phyloP scores from a whole-genome alignment of 1,140 invertebrate species.

The Habropoda laboriosa region DNA sequence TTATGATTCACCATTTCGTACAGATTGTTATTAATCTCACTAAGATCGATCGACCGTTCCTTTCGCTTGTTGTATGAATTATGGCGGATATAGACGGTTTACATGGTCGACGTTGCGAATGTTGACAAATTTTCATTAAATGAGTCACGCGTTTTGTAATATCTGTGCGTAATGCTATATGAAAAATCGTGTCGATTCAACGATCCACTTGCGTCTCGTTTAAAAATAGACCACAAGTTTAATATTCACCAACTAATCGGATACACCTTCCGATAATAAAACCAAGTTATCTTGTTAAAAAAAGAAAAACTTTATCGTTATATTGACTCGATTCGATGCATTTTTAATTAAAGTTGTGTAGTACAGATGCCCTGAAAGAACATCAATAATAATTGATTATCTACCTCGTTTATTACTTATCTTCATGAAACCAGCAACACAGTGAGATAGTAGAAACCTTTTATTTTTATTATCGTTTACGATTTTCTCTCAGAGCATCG shows the following conservation, averaged over 20 bases:
- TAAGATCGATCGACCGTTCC: background rate
- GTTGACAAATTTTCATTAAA: background rate
- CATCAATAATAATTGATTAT: background rate
- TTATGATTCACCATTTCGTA: too few relatives aligned
- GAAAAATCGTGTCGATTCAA: background rate
- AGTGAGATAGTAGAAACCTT: background rate
- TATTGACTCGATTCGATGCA: background rate
- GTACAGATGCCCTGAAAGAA: constrained; percentile 9
- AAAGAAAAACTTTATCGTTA: background rate
- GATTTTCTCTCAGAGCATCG: constrained; percentile 19
- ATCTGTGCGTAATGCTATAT: background rate
- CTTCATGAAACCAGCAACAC: background rate
- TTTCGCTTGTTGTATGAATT: background rate
- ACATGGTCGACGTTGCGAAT: background rate
- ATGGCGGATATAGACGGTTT: background rate
- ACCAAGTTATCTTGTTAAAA: background rate
- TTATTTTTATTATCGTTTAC: background rate
- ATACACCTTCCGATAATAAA: background rate
- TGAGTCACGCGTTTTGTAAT: background rate
- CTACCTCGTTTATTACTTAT: background rate
- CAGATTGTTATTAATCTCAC: background rate
- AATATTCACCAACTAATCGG: background rate
- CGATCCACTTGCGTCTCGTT: background rate
- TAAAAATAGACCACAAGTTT: background rate
- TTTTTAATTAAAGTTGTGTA: background rate